Base-by-base conservation (phyloP, 2,888 invertebrate genomes). In the Osedax frankpressi region DNA sequence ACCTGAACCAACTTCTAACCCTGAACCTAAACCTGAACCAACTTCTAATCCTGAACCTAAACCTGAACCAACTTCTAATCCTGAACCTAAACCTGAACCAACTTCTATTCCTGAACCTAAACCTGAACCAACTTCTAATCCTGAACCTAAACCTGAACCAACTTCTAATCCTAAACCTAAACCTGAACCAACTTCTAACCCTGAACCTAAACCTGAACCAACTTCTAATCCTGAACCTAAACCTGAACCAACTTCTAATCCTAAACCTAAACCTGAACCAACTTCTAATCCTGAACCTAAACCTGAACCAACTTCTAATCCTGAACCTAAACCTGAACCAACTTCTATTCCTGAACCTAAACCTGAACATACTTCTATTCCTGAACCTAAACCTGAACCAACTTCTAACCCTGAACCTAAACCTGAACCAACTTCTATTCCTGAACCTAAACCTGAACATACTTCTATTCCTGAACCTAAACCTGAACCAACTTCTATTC, bases 201-300 rank as follows among this genome's bases (percentile, higher is more conserved):
- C 68, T 29, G 71, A 26, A 27, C n/a, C 60, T 6, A 68, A 30
- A 60, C 30, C 77, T 19, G 75, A 11, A 44, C 28, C 30, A 25
- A 28, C 24, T 72, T 3, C 70, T 2, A 73, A 63, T n/a, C 28
- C 71, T 24, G 65, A 73, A 24, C 28, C 27, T 19, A 30, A 24
- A 11, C 6, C 63, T 0, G 70, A 30, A 0, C 24, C 72, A 28
- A 70, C 63, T 59, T 62, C 28, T 3, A 30, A n/a, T 70, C 24
- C 28, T 63, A 62, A 73, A 62, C 25, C 70, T 3, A 72, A 30
- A 62, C 25, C 71, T 3, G 67, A 44, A 2, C 26, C 59, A 19
- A 29, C n/a, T 29, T 27, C 28, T 30, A 28, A 68, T n/a, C 25
- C 68, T 68, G 68, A 2, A 1, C 26, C 29, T 68, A 28, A 26